Percentiles rank a stretch among this genome's conserved stretches.
Evolutionary conservation across 2,113 vertebrate species (phyloP).

Genomic region (Corythornis madagascariensis): DNA sequence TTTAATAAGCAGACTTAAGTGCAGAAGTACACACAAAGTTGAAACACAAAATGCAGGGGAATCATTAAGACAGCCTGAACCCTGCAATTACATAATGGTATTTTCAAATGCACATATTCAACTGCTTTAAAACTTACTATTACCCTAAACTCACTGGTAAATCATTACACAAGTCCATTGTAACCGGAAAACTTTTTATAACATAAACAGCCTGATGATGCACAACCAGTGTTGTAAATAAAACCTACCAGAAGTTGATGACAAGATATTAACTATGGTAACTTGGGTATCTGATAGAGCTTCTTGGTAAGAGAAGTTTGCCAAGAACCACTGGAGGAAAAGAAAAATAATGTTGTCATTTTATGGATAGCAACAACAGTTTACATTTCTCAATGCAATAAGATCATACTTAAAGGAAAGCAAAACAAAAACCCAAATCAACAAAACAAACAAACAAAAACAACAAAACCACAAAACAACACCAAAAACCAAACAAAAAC

Average conservation of each 20-base stretch:
- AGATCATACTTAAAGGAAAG: background rate
- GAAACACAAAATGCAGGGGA: background rate
- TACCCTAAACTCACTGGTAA: background rate
- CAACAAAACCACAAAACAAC: too few species aligned
- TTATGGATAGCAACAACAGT: background rate
- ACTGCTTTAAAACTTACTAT: background rate
- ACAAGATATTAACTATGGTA: constrained; percentile 94
- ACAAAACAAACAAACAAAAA: too few species aligned
- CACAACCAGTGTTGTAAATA: background rate
- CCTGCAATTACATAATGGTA: background rate
- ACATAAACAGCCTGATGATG: background rate
- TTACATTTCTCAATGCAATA: background rate
- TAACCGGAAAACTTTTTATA: background rate
- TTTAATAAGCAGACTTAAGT: background rate
- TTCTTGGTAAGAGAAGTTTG: constrained; percentile 96
- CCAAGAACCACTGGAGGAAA: constrained; percentile 91
- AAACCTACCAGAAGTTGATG: constrained; percentile 92
- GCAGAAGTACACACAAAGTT: background rate
- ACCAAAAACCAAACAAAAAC: too few species aligned
- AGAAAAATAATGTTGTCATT: constrained; percentile 19
- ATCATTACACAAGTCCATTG: background rate
- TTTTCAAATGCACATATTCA: background rate
- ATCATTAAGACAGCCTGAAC: background rate
- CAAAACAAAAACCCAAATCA: too few species aligned
- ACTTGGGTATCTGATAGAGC: constrained; percentile 93